Percentiles rank a stretch among this genome's conserved stretches.
Evolutionary conservation across 2,797 vertebrate species (phyloP).

Genomic region (Distichodus sexfasciatus): DNA sequence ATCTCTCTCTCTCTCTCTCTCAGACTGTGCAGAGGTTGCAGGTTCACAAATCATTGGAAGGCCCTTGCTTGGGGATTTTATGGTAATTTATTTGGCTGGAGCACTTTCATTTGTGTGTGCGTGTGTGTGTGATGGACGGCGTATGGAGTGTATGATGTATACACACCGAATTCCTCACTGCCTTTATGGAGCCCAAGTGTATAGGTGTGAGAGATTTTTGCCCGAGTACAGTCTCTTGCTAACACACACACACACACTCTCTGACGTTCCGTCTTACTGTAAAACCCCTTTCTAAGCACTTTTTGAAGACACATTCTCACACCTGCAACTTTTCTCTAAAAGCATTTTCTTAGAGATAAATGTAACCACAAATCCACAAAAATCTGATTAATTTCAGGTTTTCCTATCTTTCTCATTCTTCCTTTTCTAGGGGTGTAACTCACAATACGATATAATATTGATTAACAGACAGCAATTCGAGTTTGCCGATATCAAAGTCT

Average conservation of each 20-base stretch:
- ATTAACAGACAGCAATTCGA: too few species aligned
- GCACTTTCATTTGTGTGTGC: slow-evolving; percentile 29
- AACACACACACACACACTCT: neutral
- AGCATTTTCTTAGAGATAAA: too few species aligned
- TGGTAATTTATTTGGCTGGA: slow-evolving; percentile 50
- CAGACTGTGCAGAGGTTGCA: slow-evolving; percentile 11
- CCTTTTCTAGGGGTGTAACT: too few species aligned
- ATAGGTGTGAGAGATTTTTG: slow-evolving; percentile 44
- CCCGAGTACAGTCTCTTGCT: slow-evolving; percentile 37
- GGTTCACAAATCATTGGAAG: slow-evolving; percentile 49
- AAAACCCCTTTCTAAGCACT: too few species aligned
- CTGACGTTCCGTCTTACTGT: neutral
- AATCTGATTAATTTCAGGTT: too few species aligned
- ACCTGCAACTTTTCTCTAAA: too few species aligned
- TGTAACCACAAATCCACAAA: too few species aligned
- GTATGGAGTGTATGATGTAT: slow-evolving; percentile 8
- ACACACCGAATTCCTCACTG: slow-evolving; percentile 30
- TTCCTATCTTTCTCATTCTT: too few species aligned
- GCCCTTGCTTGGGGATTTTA: slow-evolving; percentile 37
- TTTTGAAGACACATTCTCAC: neutral
- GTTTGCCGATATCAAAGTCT: too few species aligned
- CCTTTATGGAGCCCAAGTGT: slow-evolving; percentile 49
- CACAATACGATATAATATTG: too few species aligned
- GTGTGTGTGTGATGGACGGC: neutral
- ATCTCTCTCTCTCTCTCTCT: neutral